phyloP scores from a whole-genome alignment of 2,888 invertebrate species.

The Leptura quadrifasciata region DNA sequence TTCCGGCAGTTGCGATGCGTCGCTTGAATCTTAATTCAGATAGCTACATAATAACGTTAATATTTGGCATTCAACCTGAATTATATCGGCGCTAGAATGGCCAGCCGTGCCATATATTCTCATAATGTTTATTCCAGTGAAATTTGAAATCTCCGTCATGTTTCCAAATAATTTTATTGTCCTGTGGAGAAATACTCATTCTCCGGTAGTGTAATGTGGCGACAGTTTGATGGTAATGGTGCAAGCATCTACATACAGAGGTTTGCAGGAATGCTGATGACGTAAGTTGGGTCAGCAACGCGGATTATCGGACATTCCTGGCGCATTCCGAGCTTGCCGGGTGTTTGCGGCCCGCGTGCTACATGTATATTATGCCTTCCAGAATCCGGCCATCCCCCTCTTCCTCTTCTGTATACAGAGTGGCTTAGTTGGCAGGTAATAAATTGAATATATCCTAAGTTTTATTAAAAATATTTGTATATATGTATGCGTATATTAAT shows the following conservation, averaged over 20 bases:
- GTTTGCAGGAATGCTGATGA: slow-evolving; percentile 67
- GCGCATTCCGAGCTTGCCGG: slow-evolving; percentile 64
- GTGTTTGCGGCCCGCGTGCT: slow-evolving; percentile 65
- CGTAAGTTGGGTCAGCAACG: slow-evolving; percentile 69
- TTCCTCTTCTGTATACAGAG: not conserved
- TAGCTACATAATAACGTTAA: too few relatives aligned
- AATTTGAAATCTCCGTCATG: slow-evolving; percentile 37
- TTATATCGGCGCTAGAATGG: slow-evolving; percentile 15
- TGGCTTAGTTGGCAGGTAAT: not conserved
- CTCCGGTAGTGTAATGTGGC: slow-evolving; percentile 39
- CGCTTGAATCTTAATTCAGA: too few relatives aligned
- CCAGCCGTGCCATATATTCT: slow-evolving; percentile 14
- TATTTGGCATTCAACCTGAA: not conserved
- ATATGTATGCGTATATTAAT: too few relatives aligned
- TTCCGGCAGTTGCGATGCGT: too few relatives aligned
- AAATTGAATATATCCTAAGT: too few relatives aligned
- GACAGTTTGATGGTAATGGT: slow-evolving; percentile 52
- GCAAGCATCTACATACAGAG: slow-evolving; percentile 49
- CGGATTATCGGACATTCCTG: slow-evolving; percentile 71
- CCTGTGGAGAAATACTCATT: slow-evolving; percentile 34
- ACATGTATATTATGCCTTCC: slow-evolving; percentile 67
- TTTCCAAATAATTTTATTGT: slow-evolving; percentile 45
- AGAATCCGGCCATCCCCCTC: slow-evolving; percentile 26
- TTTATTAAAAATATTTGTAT: too few relatives aligned
- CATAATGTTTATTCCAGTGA: slow-evolving; percentile 11